These are phyloP conservation scores for Hoplodrina blanda DNA, from an alignment of 2,888 invertebrate genomes.

Conservation along the genomic window DNA sequence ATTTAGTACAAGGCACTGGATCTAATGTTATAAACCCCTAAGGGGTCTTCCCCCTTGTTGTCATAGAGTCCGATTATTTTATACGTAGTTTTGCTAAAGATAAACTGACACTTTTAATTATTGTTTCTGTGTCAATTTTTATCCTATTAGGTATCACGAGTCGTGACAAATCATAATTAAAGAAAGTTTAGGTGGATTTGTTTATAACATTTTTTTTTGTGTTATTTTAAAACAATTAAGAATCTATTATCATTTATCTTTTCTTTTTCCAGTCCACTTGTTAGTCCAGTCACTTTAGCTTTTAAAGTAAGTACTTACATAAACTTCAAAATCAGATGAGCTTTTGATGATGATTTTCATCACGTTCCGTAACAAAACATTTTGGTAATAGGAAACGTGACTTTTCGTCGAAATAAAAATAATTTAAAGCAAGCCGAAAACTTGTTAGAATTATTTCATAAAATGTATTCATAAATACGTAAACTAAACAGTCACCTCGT, in stretches of 20 bases:
- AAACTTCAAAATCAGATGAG: too few species aligned
- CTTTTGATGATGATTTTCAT: too few species aligned
- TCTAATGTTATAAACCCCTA: background rate
- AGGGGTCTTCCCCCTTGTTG: background rate
- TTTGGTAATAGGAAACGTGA: conserved; percentile 12
- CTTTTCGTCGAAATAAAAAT: conserved; percentile 15
- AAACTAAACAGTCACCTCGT: conserved; percentile 52
- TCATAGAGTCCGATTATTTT: background rate
- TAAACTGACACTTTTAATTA: too few species aligned
- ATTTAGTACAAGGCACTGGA: background rate
- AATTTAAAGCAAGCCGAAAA: conserved; percentile 2
- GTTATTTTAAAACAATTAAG: too few species aligned
- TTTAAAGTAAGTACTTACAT: too few species aligned
- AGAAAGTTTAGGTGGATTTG: background rate
- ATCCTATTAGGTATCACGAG: background rate
- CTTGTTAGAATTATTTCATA: conserved; percentile 19
- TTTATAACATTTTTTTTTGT: too few species aligned
- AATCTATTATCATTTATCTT: too few species aligned
- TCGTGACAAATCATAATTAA: too few species aligned
- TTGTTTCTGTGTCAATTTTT: background rate
- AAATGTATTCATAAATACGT: conserved; percentile 35
- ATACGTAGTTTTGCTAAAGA: background rate
- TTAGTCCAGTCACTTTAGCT: too few species aligned
- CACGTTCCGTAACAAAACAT: too few species aligned
- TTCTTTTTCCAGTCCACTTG: too few species aligned